These are phyloP conservation scores for Mactromeris polynyma DNA, from an alignment of 2,888 invertebrate species.

Conservation along the genomic window DNA sequence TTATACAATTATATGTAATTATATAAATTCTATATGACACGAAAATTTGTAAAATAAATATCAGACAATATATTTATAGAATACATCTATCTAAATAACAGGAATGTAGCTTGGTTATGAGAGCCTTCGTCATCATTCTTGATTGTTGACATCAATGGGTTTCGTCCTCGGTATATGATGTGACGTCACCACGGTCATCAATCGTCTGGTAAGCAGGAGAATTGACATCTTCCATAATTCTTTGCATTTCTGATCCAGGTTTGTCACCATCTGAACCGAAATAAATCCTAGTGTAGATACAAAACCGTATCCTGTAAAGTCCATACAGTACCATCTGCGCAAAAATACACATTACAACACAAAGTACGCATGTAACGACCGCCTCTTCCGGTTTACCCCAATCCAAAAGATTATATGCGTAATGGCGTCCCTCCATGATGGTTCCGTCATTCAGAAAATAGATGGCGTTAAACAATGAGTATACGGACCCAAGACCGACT, in stretches of 20 bases:
- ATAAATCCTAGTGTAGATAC: constrained; percentile 73
- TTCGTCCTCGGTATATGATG: neutral
- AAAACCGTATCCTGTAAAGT: constrained; percentile 74
- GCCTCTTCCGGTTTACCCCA: constrained; percentile 84
- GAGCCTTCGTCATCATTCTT: neutral
- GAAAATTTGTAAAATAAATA: neutral
- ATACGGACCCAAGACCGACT: constrained; percentile 81
- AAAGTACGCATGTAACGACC: constrained; percentile 81
- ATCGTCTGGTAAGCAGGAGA: constrained; percentile 68
- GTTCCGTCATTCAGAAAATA: constrained; percentile 84
- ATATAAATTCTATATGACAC: neutral
- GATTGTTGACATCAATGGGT: neutral
- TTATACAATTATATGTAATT: no score
- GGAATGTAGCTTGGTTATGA: neutral
- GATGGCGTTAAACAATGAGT: constrained; percentile 84
- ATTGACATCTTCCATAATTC: constrained; percentile 66
- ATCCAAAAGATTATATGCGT: constrained; percentile 83
- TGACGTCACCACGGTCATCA: constrained; percentile 49
- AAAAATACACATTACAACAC: constrained; percentile 77
- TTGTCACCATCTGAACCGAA: constrained; percentile 64
- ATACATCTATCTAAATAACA: neutral
- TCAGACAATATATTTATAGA: neutral
- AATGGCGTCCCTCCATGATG: constrained; percentile 80
- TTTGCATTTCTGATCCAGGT: constrained; percentile 78
- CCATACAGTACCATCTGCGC: constrained; percentile 78